Conservation (phyloP, 2,113 vertebrate genomes). For the Pituophis catenifer region DNA sequence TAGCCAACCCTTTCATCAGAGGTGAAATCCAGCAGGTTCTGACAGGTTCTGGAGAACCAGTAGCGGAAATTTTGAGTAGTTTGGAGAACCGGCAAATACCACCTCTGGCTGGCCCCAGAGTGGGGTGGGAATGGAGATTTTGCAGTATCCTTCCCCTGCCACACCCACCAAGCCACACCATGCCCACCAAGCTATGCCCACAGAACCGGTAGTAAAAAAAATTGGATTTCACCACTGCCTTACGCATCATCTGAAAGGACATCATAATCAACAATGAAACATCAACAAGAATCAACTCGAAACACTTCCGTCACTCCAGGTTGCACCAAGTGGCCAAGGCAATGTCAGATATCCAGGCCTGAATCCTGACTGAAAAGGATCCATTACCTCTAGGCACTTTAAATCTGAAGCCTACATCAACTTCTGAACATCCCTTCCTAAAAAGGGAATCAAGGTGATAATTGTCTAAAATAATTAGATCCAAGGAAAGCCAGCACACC, state of each 20-base stretch:
- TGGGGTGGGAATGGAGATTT: no score
- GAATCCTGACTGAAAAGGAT: background rate
- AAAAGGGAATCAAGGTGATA: background rate
- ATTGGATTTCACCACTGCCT: no score
- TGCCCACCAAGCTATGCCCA: no score
- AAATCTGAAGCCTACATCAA: background rate
- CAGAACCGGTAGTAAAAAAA: no score
- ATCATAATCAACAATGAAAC: background rate
- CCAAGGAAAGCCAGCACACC: background rate
- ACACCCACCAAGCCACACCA: no score
- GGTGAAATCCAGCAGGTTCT: no score
- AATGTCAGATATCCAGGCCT: background rate
- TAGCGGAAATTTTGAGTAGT: no score
- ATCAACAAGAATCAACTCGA: background rate
- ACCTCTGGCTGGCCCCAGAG: no score
- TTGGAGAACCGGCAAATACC: no score
- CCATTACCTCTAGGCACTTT: background rate
- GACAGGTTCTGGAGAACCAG: no score
- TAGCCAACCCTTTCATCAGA: background rate
- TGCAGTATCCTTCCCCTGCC: no score
- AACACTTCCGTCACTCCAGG: background rate
- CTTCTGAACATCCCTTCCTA: background rate
- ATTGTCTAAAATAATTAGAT: background rate
- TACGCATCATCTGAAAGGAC: background rate
- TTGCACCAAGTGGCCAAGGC: background rate